Evolutionary conservation across 2,797 vertebrate species (phyloP).

Genomic region (Helostoma temminkii): DNA sequence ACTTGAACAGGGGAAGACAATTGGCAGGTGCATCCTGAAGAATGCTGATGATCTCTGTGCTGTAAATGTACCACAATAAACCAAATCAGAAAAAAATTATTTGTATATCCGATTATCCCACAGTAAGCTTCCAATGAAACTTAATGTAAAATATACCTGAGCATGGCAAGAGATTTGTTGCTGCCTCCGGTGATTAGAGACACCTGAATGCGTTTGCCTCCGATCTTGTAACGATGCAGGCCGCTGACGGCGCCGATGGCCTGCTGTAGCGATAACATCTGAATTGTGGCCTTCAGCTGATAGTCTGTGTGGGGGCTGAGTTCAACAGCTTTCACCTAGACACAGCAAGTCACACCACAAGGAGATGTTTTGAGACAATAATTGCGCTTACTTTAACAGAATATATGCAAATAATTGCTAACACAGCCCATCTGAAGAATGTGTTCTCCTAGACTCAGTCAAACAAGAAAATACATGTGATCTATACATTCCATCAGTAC

Average conservation of each 20-base stretch:
- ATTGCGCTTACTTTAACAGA: not conserved
- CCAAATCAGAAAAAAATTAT: not conserved
- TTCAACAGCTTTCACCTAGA: conserved; percentile 92
- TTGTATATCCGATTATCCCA: not conserved
- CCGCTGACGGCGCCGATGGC: conserved; percentile 91
- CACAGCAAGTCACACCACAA: not conserved
- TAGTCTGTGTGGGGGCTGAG: conserved; percentile 98
- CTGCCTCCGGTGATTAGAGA: conserved; percentile 90
- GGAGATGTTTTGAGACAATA: not conserved
- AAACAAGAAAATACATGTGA: not conserved
- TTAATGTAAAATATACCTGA: conserved; percentile 84
- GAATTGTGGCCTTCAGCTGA: conserved; percentile 92
- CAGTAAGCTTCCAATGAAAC: not conserved
- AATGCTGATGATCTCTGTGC: conserved; percentile 90
- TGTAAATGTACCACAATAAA: conserved; percentile 54
- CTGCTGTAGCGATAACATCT: conserved; percentile 94
- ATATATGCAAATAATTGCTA: not conserved
- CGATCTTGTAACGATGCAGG: conserved; percentile 94
- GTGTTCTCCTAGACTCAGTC: not conserved
- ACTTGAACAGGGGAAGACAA: conserved; percentile 96
- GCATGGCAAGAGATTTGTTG: conserved; percentile 89
- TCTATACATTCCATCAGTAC: not conserved
- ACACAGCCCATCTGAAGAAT: not conserved
- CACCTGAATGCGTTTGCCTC: conserved; percentile 94
- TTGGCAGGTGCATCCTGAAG: conserved; percentile 96